Base-by-base conservation (phyloP, 2,797 vertebrate species). In the Esox masquinongy region DNA sequence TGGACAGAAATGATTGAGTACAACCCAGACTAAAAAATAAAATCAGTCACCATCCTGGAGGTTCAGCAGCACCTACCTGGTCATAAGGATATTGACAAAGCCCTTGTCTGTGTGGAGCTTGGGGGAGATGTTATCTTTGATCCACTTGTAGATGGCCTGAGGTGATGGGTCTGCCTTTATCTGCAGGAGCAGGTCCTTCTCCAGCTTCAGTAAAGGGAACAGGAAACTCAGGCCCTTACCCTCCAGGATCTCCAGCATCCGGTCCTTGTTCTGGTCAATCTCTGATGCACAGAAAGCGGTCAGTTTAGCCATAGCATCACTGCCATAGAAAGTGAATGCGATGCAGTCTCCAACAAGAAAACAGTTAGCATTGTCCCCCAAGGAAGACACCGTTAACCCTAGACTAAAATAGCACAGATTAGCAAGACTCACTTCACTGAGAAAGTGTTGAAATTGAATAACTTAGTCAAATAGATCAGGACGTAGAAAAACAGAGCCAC, bases 1-100 rank as follows among this genome's bases (percentile, higher is more conserved):
- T 17, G 7, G n/a, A 61, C 56, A 11, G 56, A 26, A 0, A 24
- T 26, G 5, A 22, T 59, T 2, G 22, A 24, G n/a, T 59, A 11
- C 9, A 22, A 22, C 22, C n/a, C 22, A 59, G 56, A 59, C 56
- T n/a, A n/a, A 26, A 19, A 16, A 16, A 5, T 24, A 19, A 16
- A 16, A 5, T 24, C 15, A 22, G 26, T 34, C 24, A 47, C 9
- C 11, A 11, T 51, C 68, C 29, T 15, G 12, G 39, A 7, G 64
- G 34, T 1, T 24, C 56, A 61, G 56, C n/a, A 61, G 22, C 24
- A 26, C 87, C 83, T 84, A 99, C 98, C 98, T 99, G 90, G 97
- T 99, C 95, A 99, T 97, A 92, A 99, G 96, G 92, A 99, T 99
- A 96, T 99, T 99, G 92, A 99, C 95, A 90, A 99, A 99, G 93